Base-by-base conservation (phyloP, 2,797 vertebrate genomes). In the Channa striata region DNA sequence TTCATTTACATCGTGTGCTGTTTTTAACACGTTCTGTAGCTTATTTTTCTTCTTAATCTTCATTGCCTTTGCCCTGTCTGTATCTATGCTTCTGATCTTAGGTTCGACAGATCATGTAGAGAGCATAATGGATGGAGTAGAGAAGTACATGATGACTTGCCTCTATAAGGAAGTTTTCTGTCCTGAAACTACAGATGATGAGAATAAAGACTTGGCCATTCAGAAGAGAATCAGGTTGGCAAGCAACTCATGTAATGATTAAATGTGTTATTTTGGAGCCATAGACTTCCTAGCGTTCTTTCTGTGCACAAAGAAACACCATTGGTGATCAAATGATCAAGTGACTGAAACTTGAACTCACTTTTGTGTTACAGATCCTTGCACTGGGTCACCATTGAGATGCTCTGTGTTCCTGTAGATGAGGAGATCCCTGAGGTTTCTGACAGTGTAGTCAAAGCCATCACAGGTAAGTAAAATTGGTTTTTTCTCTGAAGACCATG, bases 351-450 rank as follows among this genome's bases (percentile, higher is more conserved):
- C 17, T 17, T 58, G 12, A 56, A 39, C 49, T 49, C 9, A 1
- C 64, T 7, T 14, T 68, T 57, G 37, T 75, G 36, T 84, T 80
- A 1, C 78, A 99, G 98, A 91, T 95, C 96, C n/a, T 84, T 99
- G 87, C 97, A 99, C 81, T 99, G 98, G 98, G 98, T 99, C 19
- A 99, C 97, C 44, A 96, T 96, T 51, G 95, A 97, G 88, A 99
- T 99, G 98, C 92, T 99, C 36, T 98, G 97, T 86, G 97, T 99
- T 82, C 98, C 98, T 53, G 96, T 99, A 46, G 96, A 97, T 52
- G 97, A 99, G 80, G 97, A 98, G 69, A 97, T 98, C 65, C 95
- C 96, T 1, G 96, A 97, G 85, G 98, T 97, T 66, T 97, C 97
- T 0, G 98, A 99, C 78, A 96, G 96, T 79, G 97, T 99, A 37